Evolutionary conservation across 2,888 invertebrate genomes (phyloP), one percentile per base, ranked within the genome.

Genomic region (Anoplius nigerrimus): DNA sequence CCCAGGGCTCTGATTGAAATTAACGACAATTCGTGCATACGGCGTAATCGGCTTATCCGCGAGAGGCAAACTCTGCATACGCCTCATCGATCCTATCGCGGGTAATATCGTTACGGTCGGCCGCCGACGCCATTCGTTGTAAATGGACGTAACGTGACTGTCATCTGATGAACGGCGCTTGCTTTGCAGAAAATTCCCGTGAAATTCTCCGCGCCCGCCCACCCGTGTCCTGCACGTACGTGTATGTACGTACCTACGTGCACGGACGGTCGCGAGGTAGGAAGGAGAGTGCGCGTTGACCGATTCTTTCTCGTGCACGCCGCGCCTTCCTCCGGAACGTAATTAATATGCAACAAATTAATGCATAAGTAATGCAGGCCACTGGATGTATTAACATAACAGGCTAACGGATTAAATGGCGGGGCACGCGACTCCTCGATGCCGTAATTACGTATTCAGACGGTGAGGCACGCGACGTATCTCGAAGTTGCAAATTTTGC

Each of bases 311-410:
- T 43, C n/a, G n/a, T 11, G 16, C 8, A 16, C 15, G n/a, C 22
- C 20, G 16, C 46, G 20, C 46, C 20, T 24, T 24, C 11, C 21
- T 46, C 8, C 46, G 4, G 24, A 56, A 61, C 21, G 46, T 27
- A 61, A 61, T 59, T 60, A 66, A 69, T 69, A 71, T 72, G 34
- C 52, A 72, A 70, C 48, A 34, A 59, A 55, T 42, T 52, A 54
- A 62, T 68, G 74, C 67, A 82, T 80, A 75, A 80, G 68, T 78
- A 78, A 80, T 70, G 61, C 65, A 42, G 13, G 62, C 46, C 43
- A 76, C 68, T 69, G 69, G 72, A 72, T 66, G 62, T 70, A 82
- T 83, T 81, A 82, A 67, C 82, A 81, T 80, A 83, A 79, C 70
- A 63, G 53, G 66, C 34, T 59, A 62, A 56, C 21, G 54, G 48